Evolutionary conservation across 2,888 invertebrate species (phyloP), one percentile per base, ranked within the genome.

Genomic region (Koerneria pararmatus): DNA sequence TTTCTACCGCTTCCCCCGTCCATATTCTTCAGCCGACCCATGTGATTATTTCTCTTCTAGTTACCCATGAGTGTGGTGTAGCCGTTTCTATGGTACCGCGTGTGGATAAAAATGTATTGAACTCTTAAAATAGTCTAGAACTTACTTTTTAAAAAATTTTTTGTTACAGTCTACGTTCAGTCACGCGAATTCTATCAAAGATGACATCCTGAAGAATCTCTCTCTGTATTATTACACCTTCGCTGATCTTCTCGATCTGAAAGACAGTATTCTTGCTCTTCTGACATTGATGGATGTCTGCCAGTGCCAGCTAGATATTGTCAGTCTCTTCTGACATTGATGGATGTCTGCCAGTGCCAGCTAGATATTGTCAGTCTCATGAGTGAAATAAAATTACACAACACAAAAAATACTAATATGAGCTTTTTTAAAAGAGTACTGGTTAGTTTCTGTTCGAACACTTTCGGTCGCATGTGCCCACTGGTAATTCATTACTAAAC

Each of bases 201-300:
- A 90, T 83, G 98, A 99, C 84, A 93, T 99, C 49, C 92, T 95
- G 73, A 97, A 97, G 84, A 93, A 94, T 0, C 86, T 99, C 1
- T 94, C 95, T 0, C 85, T 98, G 6, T 99, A 99, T 84, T 99
- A 99, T 84, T 95, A 94, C 84, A 98, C 98, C 0, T 98, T 99
- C 86, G 97, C 97, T 15, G 98, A 99, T 87, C 88, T 99, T 53
- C 87, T 99, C 65, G 97, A 98, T 84, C 93, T 98, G 82, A 97
- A 95, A 86, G 62, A 29, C 22, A 8, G 35, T 34, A 6, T 29
- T n/a, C 8, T 19, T n/a, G 24, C 24, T 22, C 3, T 24, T 41
- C 85, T 84, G 27, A 57, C 15, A 15, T 6, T 56, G 27, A 32
- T 98, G 90, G 94, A 97, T 86, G 92, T 94, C 1, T 94, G 93